Base-by-base conservation (phyloP, 2,797 vertebrate species). In the Cyclopterus lumpus region DNA sequence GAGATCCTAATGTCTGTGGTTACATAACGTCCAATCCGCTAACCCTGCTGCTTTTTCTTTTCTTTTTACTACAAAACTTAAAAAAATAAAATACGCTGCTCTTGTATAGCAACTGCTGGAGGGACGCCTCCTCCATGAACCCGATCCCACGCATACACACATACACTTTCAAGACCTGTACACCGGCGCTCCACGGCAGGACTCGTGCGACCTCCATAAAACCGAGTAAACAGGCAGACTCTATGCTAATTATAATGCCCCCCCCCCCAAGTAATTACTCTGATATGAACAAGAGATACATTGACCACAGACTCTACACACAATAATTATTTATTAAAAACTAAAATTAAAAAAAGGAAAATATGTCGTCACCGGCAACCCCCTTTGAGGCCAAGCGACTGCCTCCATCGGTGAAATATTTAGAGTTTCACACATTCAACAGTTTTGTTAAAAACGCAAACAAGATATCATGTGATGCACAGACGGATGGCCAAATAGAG, bases 1-100 rank as follows among this genome's bases (percentile, higher is more conserved):
- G 81, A 82, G 79, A 75, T 82, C 58, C 74, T 75, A 82, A 85
- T 72, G 75, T 73, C 80, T 63, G 64, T 64, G 55, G 62, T 93
- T 93, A 88, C 64, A 71, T 90, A 93, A 94, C 64, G 68, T 67
- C 80, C 88, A 89, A 90, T 91, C 87, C 85, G 15, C 81, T 83
- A 61, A n/a, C 63, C 64, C 75, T 79, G 79, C 82, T 79, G 77
- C 83, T 79, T 28, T 30, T 16, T 81, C 30, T 11, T 42, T 18
- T 44, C 5, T 44, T 8, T 88, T 84, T n/a, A n/a, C n/a, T n/a
- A n/a, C n/a, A n/a, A n/a, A n/a, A n/a, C n/a, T n/a, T n/a, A n/a
- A n/a, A n/a, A n/a, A n/a, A n/a, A n/a, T n/a, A n/a, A n/a, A n/a
- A n/a, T n/a, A 72, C 30, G 57, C 72, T 58, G 83, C 81, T 82